Evolutionary conservation across 2,888 invertebrate species (phyloP), one percentile per base, ranked within the genome.

Genomic region (Platycnemis pennipes): DNA sequence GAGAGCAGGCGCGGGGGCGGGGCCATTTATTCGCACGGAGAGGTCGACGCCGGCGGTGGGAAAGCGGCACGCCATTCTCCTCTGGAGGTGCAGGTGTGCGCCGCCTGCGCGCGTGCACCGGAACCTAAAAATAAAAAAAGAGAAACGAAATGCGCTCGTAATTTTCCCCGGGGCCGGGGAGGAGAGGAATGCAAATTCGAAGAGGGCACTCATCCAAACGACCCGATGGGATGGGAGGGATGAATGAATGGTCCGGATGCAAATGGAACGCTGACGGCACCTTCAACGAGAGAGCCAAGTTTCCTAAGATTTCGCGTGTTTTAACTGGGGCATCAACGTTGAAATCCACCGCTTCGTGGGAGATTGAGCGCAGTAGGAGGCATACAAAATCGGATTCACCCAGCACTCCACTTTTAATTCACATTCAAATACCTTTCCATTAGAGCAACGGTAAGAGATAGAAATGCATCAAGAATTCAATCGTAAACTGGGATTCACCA

Each of bases 41-140:
- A 63, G 63, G 26, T 13, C 22, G 77, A 2, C 37, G 77, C 77
- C 77, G 77, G 69, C 63, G 26, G 69, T 1, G 31, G 77, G 77
- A 77, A 77, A 77, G 77, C 77, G 77, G 77, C 77, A 37, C 77
- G 37, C 77, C 31, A 63, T 63, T 63, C 63, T 26, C 63, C 63
- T 63, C 37, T 31, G 63, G 26, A 77, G 22, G n/a, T 77, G 77
- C 77, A 77, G 77, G 77, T 77, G 77, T 11, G 37, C 77, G 37
- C n/a, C 49, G 49, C 1, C n/a, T n/a, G 49, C 8, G 77, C 31
- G 77, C 37, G 77, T 77, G 77, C 77, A 77, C 77, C 37, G 77
- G 37, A 63, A 63, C 63, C 19, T 16, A 26, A 1, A 8, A 77
- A 77, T 26, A 77, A 77, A 37, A 77, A 31, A 77, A 11, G 63